phyloP scores from a whole-genome alignment of 2,113 vertebrate species.

The Callorhinus ursinus region DNA sequence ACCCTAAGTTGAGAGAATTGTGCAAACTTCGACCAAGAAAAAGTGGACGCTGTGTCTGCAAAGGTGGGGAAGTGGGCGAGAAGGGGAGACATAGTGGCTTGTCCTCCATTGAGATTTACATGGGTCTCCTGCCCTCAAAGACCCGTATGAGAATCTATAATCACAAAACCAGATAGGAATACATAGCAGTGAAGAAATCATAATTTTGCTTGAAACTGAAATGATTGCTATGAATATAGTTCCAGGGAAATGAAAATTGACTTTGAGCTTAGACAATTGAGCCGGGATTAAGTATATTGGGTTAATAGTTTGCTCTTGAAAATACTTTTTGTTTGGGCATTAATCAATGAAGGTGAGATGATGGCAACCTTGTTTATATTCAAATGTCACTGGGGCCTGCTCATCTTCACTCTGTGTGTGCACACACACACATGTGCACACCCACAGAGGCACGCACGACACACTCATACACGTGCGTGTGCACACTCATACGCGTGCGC shows the following conservation, averaged over 20 bases:
- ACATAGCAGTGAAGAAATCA: neutral
- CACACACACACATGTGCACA: neutral
- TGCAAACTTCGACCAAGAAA: neutral
- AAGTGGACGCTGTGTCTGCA: accelerated
- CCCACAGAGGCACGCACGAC: too few relatives aligned
- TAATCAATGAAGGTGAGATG: neutral
- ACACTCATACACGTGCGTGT: too few relatives aligned
- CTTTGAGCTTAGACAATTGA: neutral
- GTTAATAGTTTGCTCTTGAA: neutral
- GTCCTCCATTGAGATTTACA: accelerated
- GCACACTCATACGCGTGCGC: neutral
- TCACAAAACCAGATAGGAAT: neutral
- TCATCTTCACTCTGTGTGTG: neutral
- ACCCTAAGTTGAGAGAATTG: neutral
- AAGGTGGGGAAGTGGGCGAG: too few relatives aligned
- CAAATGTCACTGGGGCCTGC: neutral
- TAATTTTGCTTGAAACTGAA: neutral
- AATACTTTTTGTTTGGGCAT: neutral
- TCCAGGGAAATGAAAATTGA: neutral
- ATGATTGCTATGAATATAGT: neutral
- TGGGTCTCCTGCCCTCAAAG: neutral
- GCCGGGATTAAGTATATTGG: neutral
- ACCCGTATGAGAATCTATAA: accelerated
- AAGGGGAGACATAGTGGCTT: neutral
- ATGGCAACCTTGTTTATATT: neutral